These are phyloP conservation scores for Ochotona curzoniae DNA, from an alignment of 2,113 vertebrate species.

Conservation along the genomic window DNA sequence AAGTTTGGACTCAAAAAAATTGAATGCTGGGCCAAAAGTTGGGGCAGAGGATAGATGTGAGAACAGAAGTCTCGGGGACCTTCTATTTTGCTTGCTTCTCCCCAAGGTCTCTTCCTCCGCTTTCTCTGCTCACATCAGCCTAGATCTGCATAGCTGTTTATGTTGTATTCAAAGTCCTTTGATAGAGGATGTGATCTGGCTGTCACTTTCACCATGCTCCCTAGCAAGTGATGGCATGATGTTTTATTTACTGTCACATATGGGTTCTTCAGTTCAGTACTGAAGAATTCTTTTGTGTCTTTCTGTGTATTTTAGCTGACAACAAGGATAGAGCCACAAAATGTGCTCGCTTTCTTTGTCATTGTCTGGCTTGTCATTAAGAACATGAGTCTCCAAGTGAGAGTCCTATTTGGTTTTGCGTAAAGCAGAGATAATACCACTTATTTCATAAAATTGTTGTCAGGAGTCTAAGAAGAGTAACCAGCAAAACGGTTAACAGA, in stretches of 20 bases:
- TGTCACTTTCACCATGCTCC: background rate
- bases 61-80: background rate
- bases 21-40: background rate
- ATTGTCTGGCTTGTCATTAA: slow-evolving; percentile 25
- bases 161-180: background rate
- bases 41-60: background rate
- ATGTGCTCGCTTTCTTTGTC: background rate
- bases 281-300: slow-evolving; percentile 6
- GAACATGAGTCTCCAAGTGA: background rate
- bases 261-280: background rate
- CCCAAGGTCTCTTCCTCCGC: background rate
- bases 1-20: background rate
- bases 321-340: background rate
- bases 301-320: slow-evolving; percentile 31
- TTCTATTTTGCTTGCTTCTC: background rate
- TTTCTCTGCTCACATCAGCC: background rate
- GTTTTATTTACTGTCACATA: slow-evolving; percentile 31
- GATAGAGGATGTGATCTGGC: background rate
- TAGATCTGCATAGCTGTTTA: background rate
- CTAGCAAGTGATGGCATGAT: slow-evolving; percentile 1
- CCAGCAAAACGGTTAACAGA: background rate
- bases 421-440: background rate
- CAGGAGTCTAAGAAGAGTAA: background rate
- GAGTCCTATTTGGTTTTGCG: background rate
- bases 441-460: background rate